phyloP scores from a whole-genome alignment of 2,113 vertebrate genomes.

The Rafetus swinhoei region DNA sequence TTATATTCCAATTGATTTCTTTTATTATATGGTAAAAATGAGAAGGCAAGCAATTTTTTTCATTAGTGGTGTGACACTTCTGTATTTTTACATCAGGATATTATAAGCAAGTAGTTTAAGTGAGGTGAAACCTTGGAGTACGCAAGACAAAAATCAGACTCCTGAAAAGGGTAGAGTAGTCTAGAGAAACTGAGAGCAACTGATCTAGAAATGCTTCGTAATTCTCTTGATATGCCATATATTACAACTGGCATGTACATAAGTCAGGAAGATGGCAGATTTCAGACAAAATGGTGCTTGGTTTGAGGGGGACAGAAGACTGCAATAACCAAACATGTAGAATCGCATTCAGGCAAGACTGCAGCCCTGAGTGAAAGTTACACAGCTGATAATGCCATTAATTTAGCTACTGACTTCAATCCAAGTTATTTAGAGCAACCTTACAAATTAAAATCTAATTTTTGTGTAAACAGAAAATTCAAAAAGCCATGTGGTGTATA shows the following conservation, averaged over 20 bases:
- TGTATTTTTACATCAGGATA: too few relatives aligned
- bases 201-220: neutral
- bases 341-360: neutral
- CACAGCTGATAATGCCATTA: neutral
- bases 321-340: neutral
- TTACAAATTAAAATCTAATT: neutral
- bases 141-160: too few relatives aligned
- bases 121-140: too few relatives aligned
- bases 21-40: too few relatives aligned
- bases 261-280: neutral
- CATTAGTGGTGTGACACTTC: too few relatives aligned
- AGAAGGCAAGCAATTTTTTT: neutral
- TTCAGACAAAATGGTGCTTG: neutral
- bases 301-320: neutral
- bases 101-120: too few relatives aligned
- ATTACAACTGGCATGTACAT: accelerated
- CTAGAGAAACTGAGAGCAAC: too few relatives aligned
- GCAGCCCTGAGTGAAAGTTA: neutral
- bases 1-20: too few relatives aligned
- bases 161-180: too few relatives aligned
- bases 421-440: neutral
- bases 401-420: neutral
- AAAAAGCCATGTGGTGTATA: slow-evolving; percentile 56
- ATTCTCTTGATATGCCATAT: neutral
- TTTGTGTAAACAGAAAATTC: neutral